These are phyloP conservation scores for Crotalus adamanteus DNA, from an alignment of 2,797 vertebrate genomes.

Conservation along the genomic window DNA sequence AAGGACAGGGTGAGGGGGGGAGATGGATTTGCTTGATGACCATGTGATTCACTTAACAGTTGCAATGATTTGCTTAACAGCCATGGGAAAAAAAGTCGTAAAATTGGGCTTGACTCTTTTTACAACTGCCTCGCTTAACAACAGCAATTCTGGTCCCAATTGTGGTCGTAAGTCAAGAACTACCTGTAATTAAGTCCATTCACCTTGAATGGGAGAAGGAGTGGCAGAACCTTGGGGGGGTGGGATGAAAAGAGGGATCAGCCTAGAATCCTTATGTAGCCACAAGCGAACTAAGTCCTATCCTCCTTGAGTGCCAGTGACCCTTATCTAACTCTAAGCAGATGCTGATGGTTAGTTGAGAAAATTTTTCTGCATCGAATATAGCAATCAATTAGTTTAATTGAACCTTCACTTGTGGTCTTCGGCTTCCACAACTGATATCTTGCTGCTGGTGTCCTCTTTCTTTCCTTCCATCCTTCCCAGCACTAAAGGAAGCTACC, in stretches of 20 bases:
- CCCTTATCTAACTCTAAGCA: neutral
- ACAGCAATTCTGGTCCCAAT: neutral
- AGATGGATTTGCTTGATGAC: neutral
- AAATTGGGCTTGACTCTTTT: neutral
- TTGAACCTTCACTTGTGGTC: neutral
- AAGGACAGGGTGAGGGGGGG: neutral
- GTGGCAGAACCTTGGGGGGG: neutral
- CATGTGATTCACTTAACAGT: neutral
- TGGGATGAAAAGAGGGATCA: neutral
- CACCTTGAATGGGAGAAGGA: neutral
- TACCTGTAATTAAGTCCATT: neutral
- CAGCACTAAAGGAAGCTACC: neutral
- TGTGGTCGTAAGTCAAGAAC: neutral
- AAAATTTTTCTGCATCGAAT: neutral
- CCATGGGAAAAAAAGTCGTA: neutral
- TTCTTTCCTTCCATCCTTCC: neutral
- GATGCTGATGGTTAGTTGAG: neutral
- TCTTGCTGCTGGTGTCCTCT: neutral
- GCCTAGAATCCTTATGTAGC: neutral
- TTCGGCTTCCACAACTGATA: neutral
- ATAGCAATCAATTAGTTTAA: neutral
- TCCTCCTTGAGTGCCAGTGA: neutral
- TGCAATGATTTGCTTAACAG: neutral
- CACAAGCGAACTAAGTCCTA: neutral
- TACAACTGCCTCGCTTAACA: neutral